Evolutionary conservation across 2,888 invertebrate species (phyloP), one percentile per base, ranked within the genome.

Genomic region (Arrhopalites spinosus): DNA sequence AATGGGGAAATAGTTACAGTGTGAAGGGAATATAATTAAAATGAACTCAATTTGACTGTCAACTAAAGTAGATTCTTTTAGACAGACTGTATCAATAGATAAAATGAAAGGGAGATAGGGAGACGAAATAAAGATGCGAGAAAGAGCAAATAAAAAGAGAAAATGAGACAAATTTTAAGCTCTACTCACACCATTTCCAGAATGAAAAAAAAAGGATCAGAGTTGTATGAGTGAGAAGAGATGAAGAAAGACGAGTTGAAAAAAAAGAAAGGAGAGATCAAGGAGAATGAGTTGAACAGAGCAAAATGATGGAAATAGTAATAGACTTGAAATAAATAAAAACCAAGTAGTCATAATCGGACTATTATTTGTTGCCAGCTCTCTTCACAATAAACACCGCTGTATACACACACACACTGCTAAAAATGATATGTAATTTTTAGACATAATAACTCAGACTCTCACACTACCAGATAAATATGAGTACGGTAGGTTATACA

Each of bases 301-400:
- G 59, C 27, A 59, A 59, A 15, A 59, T 25, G 13, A 53, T n/a
- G 23, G 53, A 53, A 13, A 50, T 13, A 59, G 13, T 23, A n/a
- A 47, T 73, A 29, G 53, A 66, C n/a, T 23, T 45, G 47, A 70
- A 70, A 56, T 30, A 53, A 56, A 53, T 70, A 30, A 56, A 25
- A 45, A 67, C 15, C 68, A 47, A 72, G 77, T 77, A 77, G 77
- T 77, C 77, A 77, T 74, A 77, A 74, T 77, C 77, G 77, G 77
- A 77, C 77, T 77, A 68, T 74, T 77, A 25, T 59, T 68, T 61
- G 72, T 77, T 77, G 77, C 50, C 67, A 63, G 67, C 74, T 74
- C 69, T 74, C 71, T 43, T 74, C 74, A 67, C 45, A 23, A 7
- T 53, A 30, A 17, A 25, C 20, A 59, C 17, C 17, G 23, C 59